Conservation (phyloP, 2,113 vertebrate species). For the Madoqua kirkii region DNA sequence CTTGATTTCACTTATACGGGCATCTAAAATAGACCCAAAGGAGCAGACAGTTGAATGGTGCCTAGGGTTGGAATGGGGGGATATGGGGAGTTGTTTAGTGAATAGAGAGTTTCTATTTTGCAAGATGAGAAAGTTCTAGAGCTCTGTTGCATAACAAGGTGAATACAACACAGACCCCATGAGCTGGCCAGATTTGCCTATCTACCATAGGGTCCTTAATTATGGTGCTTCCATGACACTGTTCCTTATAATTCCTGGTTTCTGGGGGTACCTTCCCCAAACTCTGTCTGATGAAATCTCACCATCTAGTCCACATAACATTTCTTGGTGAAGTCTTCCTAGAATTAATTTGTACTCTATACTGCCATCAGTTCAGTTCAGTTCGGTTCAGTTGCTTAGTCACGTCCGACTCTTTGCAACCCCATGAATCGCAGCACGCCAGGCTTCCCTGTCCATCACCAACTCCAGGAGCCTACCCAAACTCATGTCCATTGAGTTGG, state of each 20-base stretch:
- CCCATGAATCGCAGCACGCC: too few species aligned
- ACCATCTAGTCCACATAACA: neutral
- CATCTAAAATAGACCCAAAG: neutral
- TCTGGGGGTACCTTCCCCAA: neutral
- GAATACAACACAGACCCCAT: neutral
- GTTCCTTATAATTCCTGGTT: neutral
- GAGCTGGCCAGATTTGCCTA: neutral
- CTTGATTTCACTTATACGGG: neutral
- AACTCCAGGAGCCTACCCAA: too few species aligned
- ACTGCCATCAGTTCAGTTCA: neutral
- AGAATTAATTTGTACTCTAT: neutral
- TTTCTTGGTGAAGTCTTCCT: neutral
- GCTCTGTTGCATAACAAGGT: neutral
- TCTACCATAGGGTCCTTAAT: neutral
- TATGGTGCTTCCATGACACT: neutral
- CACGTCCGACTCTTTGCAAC: fast-evolving
- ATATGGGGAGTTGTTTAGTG: neutral
- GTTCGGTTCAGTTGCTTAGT: too few species aligned
- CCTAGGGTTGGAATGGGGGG: neutral
- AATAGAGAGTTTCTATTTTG: neutral
- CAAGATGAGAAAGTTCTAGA: neutral
- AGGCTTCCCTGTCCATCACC: too few species aligned
- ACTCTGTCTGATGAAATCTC: neutral
- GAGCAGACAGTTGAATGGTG: neutral
- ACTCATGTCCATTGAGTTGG: too few species aligned